These are phyloP conservation scores for Forpus xanthops DNA, from an alignment of 2,797 vertebrate genomes.

Conservation along the genomic window DNA sequence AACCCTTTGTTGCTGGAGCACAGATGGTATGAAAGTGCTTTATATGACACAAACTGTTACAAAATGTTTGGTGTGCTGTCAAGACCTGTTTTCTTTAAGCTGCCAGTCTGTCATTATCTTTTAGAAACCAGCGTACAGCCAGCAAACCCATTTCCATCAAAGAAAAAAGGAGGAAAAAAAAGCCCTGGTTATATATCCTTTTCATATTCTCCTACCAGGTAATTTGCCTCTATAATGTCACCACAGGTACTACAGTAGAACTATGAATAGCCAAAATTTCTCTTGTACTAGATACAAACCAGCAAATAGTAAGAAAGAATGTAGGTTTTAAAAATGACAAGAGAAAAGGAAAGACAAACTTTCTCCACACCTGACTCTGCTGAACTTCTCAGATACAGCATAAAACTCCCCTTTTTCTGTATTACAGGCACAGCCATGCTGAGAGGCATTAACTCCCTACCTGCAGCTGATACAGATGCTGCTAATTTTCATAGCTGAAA, in stretches of 20 bases:
- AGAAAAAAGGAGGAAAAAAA: background rate
- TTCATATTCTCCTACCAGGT: background rate
- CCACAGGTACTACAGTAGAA: background rate
- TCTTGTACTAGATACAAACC: background rate
- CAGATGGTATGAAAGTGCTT: background rate
- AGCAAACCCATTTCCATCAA: background rate
- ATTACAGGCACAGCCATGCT: background rate
- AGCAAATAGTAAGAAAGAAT: background rate
- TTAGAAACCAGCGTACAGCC: background rate
- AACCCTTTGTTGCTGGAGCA: background rate
- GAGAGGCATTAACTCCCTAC: background rate
- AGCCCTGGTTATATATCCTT: background rate
- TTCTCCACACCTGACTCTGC: background rate
- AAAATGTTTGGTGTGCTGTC: background rate
- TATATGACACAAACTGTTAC: background rate
- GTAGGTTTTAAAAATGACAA: background rate
- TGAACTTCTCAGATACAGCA: background rate
- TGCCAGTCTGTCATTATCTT: background rate
- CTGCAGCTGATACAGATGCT: background rate
- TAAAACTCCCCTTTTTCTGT: background rate
- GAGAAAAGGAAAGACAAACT: background rate
- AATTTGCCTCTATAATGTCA: background rate
- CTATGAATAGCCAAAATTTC: background rate
- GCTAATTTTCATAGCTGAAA: background rate
- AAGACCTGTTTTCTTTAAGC: slow-evolving; percentile 20